phyloP scores from a whole-genome alignment of 2,797 vertebrate species.

The Girardinus metallicus region DNA sequence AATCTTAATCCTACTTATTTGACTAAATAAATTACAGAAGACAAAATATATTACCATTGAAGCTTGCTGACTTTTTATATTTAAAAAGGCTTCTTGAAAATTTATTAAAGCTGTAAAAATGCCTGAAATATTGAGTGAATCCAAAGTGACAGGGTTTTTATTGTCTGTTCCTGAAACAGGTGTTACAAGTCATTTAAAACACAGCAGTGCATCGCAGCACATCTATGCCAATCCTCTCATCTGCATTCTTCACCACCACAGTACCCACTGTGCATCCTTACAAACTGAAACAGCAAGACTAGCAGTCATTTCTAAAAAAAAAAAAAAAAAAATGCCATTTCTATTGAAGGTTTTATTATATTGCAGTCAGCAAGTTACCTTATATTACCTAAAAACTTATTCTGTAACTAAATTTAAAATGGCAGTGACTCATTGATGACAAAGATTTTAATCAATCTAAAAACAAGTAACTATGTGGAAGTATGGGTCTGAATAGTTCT shows the following conservation, averaged over 20 bases:
- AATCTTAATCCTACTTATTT: background rate
- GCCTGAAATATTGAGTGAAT: background rate
- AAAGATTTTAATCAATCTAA: background rate
- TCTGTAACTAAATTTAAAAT: constrained; percentile 40
- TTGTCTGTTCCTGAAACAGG: background rate
- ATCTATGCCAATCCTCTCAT: background rate
- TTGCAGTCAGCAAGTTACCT: constrained; percentile 1
- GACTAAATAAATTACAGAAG: background rate
- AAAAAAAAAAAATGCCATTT: background rate
- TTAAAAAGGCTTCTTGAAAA: background rate
- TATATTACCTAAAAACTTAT: constrained; percentile 18
- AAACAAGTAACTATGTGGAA: background rate
- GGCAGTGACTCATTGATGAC: constrained; percentile 20
- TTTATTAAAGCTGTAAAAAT: background rate
- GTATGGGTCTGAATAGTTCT: constrained; percentile 2
- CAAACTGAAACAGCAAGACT: constrained; percentile 9
- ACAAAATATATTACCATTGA: background rate
- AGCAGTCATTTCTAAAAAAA: constrained; percentile 20
- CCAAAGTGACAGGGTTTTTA: background rate
- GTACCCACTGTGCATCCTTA: background rate
- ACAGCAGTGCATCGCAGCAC: constrained; percentile 3
- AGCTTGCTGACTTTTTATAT: background rate
- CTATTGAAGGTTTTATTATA: constrained; percentile 1
- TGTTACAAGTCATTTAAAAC: background rate
- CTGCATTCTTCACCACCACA: constrained; percentile 5